Evolutionary conservation across 2,888 invertebrate genomes (phyloP).

Genomic region (Pristionchus mayeri): DNA sequence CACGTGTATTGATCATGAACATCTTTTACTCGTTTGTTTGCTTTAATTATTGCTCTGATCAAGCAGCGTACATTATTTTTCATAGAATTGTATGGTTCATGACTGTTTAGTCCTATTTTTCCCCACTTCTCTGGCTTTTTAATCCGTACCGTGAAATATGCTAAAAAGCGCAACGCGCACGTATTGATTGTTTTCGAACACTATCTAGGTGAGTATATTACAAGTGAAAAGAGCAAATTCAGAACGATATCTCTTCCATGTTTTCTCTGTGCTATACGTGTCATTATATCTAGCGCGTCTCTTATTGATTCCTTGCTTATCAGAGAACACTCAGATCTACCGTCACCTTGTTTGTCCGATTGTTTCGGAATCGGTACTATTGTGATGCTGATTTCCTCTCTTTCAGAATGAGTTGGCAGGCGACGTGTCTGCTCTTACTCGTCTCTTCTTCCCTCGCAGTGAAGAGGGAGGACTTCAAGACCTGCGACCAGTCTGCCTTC

Average conservation of each 20-base stretch:
- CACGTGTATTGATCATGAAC: not conserved
- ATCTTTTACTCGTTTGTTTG: not conserved
- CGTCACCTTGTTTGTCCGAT: not conserved
- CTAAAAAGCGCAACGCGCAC: not conserved
- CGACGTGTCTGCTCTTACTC: slow-evolving; percentile 9
- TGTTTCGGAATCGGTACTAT: not conserved
- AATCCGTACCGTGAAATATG: not conserved
- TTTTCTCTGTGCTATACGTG: too few species aligned
- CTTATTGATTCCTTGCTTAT: not conserved
- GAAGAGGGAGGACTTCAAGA: slow-evolving; percentile 74
- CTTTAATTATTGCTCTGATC: too few species aligned
- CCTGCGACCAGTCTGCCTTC: slow-evolving; percentile 74
- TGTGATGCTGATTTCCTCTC: not conserved
- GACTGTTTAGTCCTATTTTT: too few species aligned
- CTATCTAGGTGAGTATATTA: too few species aligned
- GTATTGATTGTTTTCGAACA: not conserved
- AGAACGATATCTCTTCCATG: too few species aligned
- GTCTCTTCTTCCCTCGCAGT: slow-evolving; percentile 54
- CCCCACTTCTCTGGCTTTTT: not conserved
- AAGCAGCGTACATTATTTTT: too few species aligned
- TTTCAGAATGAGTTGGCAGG: slow-evolving; percentile 17
- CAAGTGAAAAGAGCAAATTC: too few species aligned
- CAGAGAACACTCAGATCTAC: not conserved
- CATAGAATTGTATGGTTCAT: too few species aligned
- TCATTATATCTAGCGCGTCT: too few species aligned